Conservation (phyloP, 1,140 invertebrate genomes). For the Drosophila sucinea region DNA sequence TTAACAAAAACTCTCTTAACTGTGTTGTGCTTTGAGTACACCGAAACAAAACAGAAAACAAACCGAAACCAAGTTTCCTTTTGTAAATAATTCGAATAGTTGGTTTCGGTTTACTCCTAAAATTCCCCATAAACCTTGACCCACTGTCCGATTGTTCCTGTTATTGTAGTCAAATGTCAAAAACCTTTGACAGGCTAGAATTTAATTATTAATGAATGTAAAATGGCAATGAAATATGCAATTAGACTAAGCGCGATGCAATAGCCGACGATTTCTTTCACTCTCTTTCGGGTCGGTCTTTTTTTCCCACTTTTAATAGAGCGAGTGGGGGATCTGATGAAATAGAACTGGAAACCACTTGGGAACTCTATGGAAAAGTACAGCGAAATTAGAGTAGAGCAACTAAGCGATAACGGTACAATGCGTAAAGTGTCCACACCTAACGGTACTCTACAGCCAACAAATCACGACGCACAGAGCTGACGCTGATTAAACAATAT, state of each 20-base stretch:
- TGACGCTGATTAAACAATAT: slow-evolving; percentile 43
- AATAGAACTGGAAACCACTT: slow-evolving; percentile 24
- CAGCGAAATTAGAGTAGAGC: slow-evolving; percentile 27
- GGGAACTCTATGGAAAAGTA: slow-evolving; percentile 25
- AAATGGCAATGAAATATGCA: slow-evolving; percentile 38
- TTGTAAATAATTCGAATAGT: too few species aligned
- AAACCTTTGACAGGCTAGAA: slow-evolving; percentile 12
- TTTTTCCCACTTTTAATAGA: background rate
- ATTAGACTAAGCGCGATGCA: slow-evolving; percentile 35
- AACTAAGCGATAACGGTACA: slow-evolving; percentile 58
- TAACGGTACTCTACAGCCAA: slow-evolving; percentile 29
- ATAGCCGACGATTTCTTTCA: slow-evolving; percentile 20
- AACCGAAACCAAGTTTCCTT: too few species aligned
- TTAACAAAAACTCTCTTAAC: too few species aligned
- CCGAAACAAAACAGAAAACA: too few species aligned
- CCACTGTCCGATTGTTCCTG: background rate
- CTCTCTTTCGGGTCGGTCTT: background rate
- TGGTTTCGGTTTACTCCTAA: too few species aligned
- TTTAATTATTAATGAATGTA: slow-evolving; percentile 59
- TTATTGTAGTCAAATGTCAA: slow-evolving; percentile 3
- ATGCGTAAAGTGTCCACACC: slow-evolving; percentile 60
- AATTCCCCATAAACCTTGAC: background rate
- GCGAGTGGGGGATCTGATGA: background rate
- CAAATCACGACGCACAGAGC: slow-evolving; percentile 52
- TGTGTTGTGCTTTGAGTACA: too few species aligned